phyloP scores from a whole-genome alignment of 2,888 invertebrate genomes.

The Sericinus montela region DNA sequence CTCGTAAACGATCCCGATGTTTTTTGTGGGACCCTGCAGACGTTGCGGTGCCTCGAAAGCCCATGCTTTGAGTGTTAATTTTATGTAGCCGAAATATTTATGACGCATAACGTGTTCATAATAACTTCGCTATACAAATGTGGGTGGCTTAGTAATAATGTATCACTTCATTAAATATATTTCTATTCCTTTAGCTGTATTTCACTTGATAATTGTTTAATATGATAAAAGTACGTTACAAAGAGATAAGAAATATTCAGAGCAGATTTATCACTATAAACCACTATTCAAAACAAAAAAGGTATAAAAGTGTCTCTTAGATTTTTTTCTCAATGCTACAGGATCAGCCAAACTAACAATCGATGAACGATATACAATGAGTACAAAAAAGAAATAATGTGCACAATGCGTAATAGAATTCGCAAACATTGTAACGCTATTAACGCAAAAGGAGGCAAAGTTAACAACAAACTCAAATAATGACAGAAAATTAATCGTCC shows the following conservation, averaged over 20 bases:
- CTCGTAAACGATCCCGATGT: conserved; percentile 65
- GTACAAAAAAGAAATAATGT: conserved; percentile 48
- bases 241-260: no score
- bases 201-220: no score
- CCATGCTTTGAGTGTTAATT: conserved; percentile 78
- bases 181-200: conserved; percentile 15
- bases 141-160: conserved; percentile 71
- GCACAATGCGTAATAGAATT: conserved; percentile 77
- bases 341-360: conserved; percentile 62
- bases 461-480: conserved; percentile 77
- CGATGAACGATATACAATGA: conserved; percentile 53
- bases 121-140: conserved; percentile 74
- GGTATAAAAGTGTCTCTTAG: background rate
- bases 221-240: no score
- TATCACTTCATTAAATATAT: conserved; percentile 67
- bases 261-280: no score
- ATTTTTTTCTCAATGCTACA: conserved; percentile 23
- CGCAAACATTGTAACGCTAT: conserved; percentile 76
- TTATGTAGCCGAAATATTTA: conserved; percentile 79
- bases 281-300: no score
- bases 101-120: conserved; percentile 75
- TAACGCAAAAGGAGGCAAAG: conserved; percentile 75
- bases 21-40: conserved; percentile 69
- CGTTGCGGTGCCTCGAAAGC: conserved; percentile 74
- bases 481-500: conserved; percentile 67